Conservation (phyloP, 2,888 invertebrate species). For the Onthophagus sagittarius region DNA sequence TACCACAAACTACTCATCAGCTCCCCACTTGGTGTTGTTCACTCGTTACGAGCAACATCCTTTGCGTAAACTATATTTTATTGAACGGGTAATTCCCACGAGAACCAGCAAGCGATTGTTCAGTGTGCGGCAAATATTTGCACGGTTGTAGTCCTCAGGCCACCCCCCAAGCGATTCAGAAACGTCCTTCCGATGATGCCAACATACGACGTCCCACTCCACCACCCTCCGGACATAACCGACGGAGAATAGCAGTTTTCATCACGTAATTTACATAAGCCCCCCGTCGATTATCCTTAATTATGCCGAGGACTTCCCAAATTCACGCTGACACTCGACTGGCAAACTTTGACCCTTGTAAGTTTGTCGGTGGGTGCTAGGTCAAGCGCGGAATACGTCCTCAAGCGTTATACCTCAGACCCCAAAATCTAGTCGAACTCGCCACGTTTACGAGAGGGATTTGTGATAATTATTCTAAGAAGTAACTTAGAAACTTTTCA, state of each 20-base stretch:
- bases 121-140: background rate
- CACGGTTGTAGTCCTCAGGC: background rate
- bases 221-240: background rate
- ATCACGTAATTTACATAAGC: constrained; percentile 31
- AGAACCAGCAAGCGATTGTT: background rate
- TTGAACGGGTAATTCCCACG: background rate
- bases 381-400: background rate
- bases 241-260: constrained; percentile 28
- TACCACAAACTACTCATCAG: background rate
- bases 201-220: background rate
- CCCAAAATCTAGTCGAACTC: background rate
- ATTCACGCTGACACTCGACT: constrained; percentile 11
- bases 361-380: background rate
- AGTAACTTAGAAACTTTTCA: background rate
- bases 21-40: background rate
- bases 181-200: background rate
- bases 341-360: constrained; percentile 20
- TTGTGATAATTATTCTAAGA: background rate
- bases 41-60: background rate
- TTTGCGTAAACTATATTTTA: background rate
- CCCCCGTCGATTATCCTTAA: constrained; percentile 32
- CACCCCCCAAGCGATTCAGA: background rate
- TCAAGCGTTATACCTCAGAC: background rate
- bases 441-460: background rate
- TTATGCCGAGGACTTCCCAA: constrained; percentile 26